Evolutionary conservation across 1,140 invertebrate species (phyloP).

Genomic region (Drosophila subobscura): DNA sequence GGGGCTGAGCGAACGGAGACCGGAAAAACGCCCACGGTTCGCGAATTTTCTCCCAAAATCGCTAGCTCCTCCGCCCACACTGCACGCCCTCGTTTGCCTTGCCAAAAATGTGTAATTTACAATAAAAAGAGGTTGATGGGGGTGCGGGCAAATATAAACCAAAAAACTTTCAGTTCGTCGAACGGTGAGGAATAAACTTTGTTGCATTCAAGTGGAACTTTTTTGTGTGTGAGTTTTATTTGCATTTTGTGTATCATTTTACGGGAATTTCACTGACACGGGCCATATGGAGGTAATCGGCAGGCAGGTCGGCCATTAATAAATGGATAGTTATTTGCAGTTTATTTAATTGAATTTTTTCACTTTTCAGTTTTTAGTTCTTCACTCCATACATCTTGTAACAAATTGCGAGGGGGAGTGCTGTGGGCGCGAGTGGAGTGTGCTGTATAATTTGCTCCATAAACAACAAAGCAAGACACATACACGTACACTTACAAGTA

Average conservation of each 20-base stretch:
- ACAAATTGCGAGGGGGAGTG: conserved; percentile 10
- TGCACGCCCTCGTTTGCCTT: conserved; percentile 14
- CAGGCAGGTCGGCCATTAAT: conserved; percentile 31
- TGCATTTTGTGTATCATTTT: conserved; percentile 23
- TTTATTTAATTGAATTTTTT: conserved; percentile 36
- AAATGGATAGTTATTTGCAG: conserved; percentile 27
- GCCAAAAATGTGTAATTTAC: conserved; percentile 49
- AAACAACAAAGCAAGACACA: conserved; percentile 16
- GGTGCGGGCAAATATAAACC: not conserved
- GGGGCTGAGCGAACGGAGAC: conserved; percentile 64
- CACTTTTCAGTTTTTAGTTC: conserved; percentile 13
- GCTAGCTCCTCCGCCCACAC: conserved; percentile 3
- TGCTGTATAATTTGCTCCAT: conserved; percentile 42
- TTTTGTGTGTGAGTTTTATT: conserved; percentile 10
- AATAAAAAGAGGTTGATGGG: not conserved
- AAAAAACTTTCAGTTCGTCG: conserved; percentile 18
- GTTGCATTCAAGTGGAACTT: conserved; percentile 53
- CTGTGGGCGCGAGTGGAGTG: not conserved
- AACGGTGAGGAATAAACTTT: conserved; percentile 28
- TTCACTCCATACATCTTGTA: conserved; percentile 41
- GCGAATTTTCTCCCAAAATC: conserved; percentile 32
- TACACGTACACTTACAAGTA: not conserved
- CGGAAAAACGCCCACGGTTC: conserved; percentile 73
- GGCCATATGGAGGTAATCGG: conserved; percentile 53
- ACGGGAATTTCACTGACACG: conserved; percentile 33